phyloP scores from a whole-genome alignment of 2,888 invertebrate species.

The Coleophora deauratella region DNA sequence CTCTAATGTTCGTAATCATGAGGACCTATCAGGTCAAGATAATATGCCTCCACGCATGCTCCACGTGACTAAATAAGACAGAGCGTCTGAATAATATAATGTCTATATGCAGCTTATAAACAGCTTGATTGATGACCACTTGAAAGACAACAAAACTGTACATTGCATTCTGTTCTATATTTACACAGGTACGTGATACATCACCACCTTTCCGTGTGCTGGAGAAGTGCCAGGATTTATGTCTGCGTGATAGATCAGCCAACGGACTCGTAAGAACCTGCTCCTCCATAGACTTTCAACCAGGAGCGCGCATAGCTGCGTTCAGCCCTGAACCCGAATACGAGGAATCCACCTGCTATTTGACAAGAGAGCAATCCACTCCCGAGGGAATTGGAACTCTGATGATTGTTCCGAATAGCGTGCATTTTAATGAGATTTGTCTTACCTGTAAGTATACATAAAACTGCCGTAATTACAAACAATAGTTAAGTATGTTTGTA shows the following conservation, averaged over 20 bases:
- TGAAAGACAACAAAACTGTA: neutral
- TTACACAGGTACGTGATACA: constrained; percentile 80
- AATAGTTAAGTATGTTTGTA: too few relatives aligned
- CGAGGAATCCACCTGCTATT: constrained; percentile 90
- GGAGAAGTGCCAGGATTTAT: constrained; percentile 91
- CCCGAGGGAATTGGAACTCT: constrained; percentile 92
- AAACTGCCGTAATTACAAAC: too few relatives aligned
- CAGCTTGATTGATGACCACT: too few relatives aligned
- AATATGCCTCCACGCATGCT: too few relatives aligned
- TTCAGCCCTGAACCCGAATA: constrained; percentile 88
- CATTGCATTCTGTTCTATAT: too few relatives aligned
- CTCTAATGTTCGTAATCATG: too few relatives aligned
- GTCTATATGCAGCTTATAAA: too few relatives aligned
- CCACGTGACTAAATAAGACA: too few relatives aligned
- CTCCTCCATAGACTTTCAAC: constrained; percentile 92
- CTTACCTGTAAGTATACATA: constrained; percentile 81
- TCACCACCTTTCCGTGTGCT: constrained; percentile 90
- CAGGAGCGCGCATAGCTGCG: constrained; percentile 88
- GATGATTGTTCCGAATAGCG: constrained; percentile 91
- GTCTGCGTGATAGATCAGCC: constrained; percentile 85
- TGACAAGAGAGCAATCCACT: constrained; percentile 88
- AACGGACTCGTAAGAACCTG: constrained; percentile 90
- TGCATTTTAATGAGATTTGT: constrained; percentile 93
- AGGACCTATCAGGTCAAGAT: too few relatives aligned
- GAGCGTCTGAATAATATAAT: too few relatives aligned